Percentiles rank a stretch among this genome's conserved stretches.
Conservation (phyloP, 2,888 invertebrate genomes). For the Branchipolynoe longqiensis region DNA sequence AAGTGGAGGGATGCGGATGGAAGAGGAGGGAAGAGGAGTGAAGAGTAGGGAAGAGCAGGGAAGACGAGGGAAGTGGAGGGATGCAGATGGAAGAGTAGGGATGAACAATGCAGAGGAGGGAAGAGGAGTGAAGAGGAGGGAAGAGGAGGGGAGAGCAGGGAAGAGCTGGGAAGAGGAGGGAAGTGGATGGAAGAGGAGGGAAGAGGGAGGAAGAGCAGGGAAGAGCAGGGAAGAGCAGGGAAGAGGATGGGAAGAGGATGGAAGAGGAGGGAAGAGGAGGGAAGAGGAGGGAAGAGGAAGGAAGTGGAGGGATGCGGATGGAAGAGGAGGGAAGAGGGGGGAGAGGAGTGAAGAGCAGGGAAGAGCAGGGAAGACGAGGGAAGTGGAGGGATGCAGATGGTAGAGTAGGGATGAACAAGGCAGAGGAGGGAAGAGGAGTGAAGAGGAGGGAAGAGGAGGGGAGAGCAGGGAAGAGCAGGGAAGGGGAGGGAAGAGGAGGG, state of each 20-base stretch:
- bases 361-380: neutral
- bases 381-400: neutral
- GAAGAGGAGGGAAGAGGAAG: neutral
- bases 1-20: neutral
- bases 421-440: neutral
- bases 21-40: neutral
- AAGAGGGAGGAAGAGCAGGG: neutral
- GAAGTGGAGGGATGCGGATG: neutral
- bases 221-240: neutral
- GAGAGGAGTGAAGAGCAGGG: neutral
- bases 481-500: neutral
- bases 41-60: neutral
- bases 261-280: neutral
- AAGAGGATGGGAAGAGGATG: neutral
- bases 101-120: neutral
- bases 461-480: neutral
- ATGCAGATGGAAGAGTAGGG: neutral
- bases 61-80: neutral
- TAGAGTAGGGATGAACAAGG: neutral
- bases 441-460: neutral
- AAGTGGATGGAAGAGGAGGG: neutral
- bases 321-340: neutral
- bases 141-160: neutral
- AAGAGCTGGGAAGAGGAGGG: neutral
- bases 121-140: neutral